These are phyloP conservation scores for Coremacera marginata DNA, from an alignment of 2,888 invertebrate species.

Conservation along the genomic window DNA sequence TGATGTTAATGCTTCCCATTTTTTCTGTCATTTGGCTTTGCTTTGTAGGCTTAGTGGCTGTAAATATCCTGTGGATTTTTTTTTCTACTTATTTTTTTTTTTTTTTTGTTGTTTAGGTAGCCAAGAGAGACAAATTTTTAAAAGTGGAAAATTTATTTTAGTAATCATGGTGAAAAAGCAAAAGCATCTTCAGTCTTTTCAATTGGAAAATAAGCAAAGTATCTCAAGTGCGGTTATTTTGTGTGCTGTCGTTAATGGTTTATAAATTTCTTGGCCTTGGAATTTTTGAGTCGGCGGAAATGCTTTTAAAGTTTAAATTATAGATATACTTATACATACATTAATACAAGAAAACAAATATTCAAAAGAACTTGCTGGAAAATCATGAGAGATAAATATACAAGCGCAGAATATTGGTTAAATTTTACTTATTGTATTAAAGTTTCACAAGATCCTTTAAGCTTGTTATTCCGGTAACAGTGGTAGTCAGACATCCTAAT, in stretches of 20 bases:
- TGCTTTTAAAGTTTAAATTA: no score
- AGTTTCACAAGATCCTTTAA: no score
- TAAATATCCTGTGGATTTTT: slow-evolving; percentile 27
- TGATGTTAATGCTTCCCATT: not conserved
- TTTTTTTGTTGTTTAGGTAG: not conserved
- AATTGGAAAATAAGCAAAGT: not conserved
- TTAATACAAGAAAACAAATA: no score
- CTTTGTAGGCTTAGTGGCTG: slow-evolving; percentile 39
- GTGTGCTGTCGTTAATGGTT: no score
- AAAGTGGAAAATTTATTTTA: not conserved
- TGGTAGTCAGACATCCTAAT: no score
- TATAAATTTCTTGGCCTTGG: not conserved
- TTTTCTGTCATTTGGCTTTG: not conserved
- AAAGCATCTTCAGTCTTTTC: not conserved
- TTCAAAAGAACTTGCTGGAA: no score
- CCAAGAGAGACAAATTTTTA: not conserved
- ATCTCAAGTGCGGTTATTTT: slow-evolving; percentile 4
- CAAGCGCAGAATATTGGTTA: no score
- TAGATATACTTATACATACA: no score
- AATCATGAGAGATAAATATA: no score
- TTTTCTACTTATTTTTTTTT: not conserved
- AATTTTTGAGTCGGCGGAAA: not conserved
- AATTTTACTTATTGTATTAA: no score
- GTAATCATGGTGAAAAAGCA: not conserved
- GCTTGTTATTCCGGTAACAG: no score